A percentile compares a stretch with the other conserved stretches of the same genome.
Conservation (phyloP, 1,140 invertebrate species). For the Oscheius sp. region DNA sequence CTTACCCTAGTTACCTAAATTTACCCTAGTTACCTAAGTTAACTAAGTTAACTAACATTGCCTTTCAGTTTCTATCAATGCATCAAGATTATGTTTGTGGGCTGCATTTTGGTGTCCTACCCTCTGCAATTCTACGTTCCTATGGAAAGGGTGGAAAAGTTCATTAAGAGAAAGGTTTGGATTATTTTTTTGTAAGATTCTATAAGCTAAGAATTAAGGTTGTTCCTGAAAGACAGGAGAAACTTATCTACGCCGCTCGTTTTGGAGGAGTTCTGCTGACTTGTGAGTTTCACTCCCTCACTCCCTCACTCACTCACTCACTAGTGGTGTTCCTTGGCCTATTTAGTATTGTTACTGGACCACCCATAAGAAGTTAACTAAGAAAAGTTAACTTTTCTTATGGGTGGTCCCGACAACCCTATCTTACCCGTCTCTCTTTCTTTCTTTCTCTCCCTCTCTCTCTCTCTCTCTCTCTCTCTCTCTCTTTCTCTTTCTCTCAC, state of each 20-base stretch:
- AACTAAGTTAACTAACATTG: neutral
- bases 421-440: too few relatives aligned
- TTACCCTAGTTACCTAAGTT: neutral
- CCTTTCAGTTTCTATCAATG: slow-evolving; percentile 54
- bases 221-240: slow-evolving; percentile 43
- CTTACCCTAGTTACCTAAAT: neutral
- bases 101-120: slow-evolving; percentile 54
- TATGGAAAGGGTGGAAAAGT: slow-evolving; percentile 56
- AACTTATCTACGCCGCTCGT: slow-evolving; percentile 48
- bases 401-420: too few relatives aligned
- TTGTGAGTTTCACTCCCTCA: slow-evolving; percentile 47
- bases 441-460: too few relatives aligned
- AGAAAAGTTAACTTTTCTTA: too few relatives aligned
- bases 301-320: too few relatives aligned
- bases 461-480: too few relatives aligned
- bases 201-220: slow-evolving; percentile 14
- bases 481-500: too few relatives aligned
- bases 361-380: too few relatives aligned
- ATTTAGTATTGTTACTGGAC: too few relatives aligned
- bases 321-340: too few relatives aligned
- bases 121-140: slow-evolving; percentile 57
- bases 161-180: slow-evolving; percentile 57
- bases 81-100: slow-evolving; percentile 55
- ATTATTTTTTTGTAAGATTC: neutral
- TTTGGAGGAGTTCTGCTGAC: slow-evolving; percentile 50